These are phyloP conservation scores for Malurus melanocephalus DNA, from an alignment of 2,113 vertebrate genomes.

Conservation along the genomic window DNA sequence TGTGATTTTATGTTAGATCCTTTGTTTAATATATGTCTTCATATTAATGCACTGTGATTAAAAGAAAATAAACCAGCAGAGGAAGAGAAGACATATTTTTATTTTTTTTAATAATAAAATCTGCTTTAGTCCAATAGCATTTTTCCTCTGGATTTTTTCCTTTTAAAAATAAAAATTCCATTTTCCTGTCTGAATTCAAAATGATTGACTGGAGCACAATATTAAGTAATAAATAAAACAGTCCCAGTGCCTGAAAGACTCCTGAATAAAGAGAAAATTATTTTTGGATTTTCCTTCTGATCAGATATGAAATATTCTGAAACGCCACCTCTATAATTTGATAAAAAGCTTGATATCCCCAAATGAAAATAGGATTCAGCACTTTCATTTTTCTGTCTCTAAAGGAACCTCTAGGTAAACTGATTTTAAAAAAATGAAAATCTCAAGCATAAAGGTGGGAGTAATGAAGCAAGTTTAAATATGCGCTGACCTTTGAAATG, in stretches of 20 bases:
- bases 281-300: slow-evolving; percentile 83
- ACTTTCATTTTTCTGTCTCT: slow-evolving; percentile 86
- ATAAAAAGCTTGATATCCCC: slow-evolving; percentile 89
- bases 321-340: slow-evolving; percentile 87
- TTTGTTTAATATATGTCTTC: slow-evolving; percentile 5
- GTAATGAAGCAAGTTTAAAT: slow-evolving; percentile 87
- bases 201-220: slow-evolving; percentile 76
- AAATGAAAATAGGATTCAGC: slow-evolving; percentile 90
- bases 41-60: slow-evolving; percentile 28
- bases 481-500: slow-evolving; percentile 90
- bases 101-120: slow-evolving; percentile 58
- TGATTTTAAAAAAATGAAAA: slow-evolving; percentile 81
- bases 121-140: slow-evolving; percentile 52
- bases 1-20: neutral
- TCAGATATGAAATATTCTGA: slow-evolving; percentile 92
- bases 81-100: slow-evolving; percentile 29
- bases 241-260: slow-evolving; percentile 72
- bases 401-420: slow-evolving; percentile 78
- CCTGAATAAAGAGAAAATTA: slow-evolving; percentile 81
- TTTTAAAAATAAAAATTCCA: slow-evolving; percentile 71
- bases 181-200: slow-evolving; percentile 76
- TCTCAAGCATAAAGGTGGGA: slow-evolving; percentile 77
- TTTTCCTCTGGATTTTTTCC: slow-evolving; percentile 62
- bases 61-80: slow-evolving; percentile 26
- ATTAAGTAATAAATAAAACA: slow-evolving; percentile 81